Evolutionary conservation across 2,888 invertebrate genomes (phyloP).

Genomic region (Cosmopolites sordidus): DNA sequence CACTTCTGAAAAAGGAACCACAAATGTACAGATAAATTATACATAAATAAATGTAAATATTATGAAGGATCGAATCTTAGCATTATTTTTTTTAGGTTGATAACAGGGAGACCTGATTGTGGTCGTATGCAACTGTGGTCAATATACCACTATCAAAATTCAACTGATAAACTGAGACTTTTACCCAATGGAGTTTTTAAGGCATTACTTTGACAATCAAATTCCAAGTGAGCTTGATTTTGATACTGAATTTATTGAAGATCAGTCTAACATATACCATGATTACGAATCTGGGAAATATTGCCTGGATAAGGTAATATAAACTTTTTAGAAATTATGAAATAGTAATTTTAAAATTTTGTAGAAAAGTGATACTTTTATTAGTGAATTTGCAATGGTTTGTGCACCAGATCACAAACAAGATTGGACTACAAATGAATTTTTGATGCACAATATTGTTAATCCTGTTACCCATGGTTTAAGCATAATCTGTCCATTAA

Average conservation of each 20-base stretch:
- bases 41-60: slow-evolving; percentile 31
- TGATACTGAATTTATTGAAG: slow-evolving; percentile 43
- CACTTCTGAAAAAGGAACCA: slow-evolving; percentile 59
- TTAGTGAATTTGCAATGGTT: slow-evolving; percentile 65
- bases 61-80: not conserved
- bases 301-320: slow-evolving; percentile 71
- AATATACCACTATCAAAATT: slow-evolving; percentile 60
- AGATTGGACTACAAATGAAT: slow-evolving; percentile 66
- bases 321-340: not conserved
- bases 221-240: slow-evolving; percentile 46
- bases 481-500: slow-evolving; percentile 64
- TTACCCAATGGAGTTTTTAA: slow-evolving; percentile 65
- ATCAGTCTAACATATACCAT: slow-evolving; percentile 54
- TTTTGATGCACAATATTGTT: slow-evolving; percentile 68
- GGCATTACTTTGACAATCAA: slow-evolving; percentile 65
- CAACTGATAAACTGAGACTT: slow-evolving; percentile 60
- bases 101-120: slow-evolving; percentile 66
- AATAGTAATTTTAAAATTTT: slow-evolving; percentile 4
- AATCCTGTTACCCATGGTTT: slow-evolving; percentile 75
- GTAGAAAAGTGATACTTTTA: slow-evolving; percentile 55
- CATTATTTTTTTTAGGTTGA: slow-evolving; percentile 49
- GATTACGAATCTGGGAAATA: slow-evolving; percentile 73
- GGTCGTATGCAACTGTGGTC: slow-evolving; percentile 65
- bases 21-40: slow-evolving; percentile 53
- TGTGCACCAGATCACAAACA: slow-evolving; percentile 70